Evolutionary conservation across 2,797 vertebrate species (phyloP).

Genomic region (Clamator glandarius): DNA sequence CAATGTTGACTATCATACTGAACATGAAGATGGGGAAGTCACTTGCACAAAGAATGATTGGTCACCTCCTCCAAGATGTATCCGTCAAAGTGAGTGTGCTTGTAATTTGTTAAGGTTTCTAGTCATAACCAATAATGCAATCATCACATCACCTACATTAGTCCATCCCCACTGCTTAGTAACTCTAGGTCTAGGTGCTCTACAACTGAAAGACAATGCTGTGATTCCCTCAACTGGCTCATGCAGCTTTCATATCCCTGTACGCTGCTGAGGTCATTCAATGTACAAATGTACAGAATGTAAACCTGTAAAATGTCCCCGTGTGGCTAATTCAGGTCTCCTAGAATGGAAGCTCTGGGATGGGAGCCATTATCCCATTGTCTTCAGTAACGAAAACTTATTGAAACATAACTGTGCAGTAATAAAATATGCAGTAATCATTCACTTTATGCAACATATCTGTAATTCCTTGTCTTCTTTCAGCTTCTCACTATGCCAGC

Average conservation of each 20-base stretch:
- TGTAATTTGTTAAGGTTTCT: not conserved
- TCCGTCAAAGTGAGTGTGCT: constrained; percentile 47
- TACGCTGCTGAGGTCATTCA: not conserved
- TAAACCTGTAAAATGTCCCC: not conserved
- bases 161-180: not conserved
- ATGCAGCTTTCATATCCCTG: not conserved
- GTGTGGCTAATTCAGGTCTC: not conserved
- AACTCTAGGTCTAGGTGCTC: not conserved
- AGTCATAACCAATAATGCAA: not conserved
- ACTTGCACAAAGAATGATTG: constrained; percentile 59
- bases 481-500: not conserved
- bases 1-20: fast-evolving
- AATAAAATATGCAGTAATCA: not conserved
- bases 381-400: not conserved
- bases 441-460: not conserved
- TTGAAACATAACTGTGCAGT: not conserved
- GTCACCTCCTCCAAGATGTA: constrained; percentile 47
- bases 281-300: not conserved
- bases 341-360: not conserved
- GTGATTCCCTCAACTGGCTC: not conserved
- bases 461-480: not conserved
- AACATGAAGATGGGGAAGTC: not conserved
- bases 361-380: not conserved
- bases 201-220: not conserved
- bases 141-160: not conserved